These are phyloP conservation scores for Pycnonotus jocosus DNA, from an alignment of 2,113 vertebrate genomes.

Conservation along the genomic window DNA sequence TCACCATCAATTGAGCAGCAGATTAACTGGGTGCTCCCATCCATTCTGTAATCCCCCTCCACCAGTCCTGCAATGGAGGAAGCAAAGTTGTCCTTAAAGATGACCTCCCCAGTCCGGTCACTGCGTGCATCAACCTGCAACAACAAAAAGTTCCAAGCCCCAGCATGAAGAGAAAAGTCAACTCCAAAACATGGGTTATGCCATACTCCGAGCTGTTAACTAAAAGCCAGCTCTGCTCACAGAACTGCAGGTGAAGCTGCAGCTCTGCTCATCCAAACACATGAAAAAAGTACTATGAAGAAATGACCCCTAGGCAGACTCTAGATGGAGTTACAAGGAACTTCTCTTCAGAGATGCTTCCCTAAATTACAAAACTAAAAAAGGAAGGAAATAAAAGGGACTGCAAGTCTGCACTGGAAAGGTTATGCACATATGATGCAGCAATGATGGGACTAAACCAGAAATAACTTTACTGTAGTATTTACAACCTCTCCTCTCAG, in stretches of 20 bases:
- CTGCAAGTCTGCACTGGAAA: not conserved
- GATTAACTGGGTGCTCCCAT: conserved; percentile 90
- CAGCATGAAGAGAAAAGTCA: not conserved
- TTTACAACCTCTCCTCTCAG: not conserved
- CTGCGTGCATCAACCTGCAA: conserved; percentile 92
- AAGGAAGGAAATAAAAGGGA: not conserved
- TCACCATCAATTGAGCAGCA: conserved; percentile 94
- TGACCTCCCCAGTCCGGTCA: conserved; percentile 94
- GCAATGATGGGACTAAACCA: not conserved
- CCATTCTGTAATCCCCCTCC: conserved; percentile 95
- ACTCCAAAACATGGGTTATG: not conserved
- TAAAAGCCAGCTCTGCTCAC: not conserved
- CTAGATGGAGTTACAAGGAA: not conserved
- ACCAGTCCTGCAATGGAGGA: conserved; percentile 90
- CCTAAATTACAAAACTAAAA: not conserved
- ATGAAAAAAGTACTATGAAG: not conserved
- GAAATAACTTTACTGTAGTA: not conserved
- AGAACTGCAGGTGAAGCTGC: not conserved
- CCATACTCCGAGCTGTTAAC: not conserved
- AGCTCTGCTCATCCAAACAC: not conserved
- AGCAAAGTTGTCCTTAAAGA: conserved; percentile 97
- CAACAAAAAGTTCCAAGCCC: not conserved
- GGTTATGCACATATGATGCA: not conserved
- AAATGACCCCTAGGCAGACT: not conserved
- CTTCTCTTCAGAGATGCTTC: not conserved